Percentiles rank a stretch among this genome's conserved stretches.
These are phyloP conservation scores for Acanthiza pusilla DNA, from an alignment of 2,797 vertebrate genomes.

Conservation along the genomic window DNA sequence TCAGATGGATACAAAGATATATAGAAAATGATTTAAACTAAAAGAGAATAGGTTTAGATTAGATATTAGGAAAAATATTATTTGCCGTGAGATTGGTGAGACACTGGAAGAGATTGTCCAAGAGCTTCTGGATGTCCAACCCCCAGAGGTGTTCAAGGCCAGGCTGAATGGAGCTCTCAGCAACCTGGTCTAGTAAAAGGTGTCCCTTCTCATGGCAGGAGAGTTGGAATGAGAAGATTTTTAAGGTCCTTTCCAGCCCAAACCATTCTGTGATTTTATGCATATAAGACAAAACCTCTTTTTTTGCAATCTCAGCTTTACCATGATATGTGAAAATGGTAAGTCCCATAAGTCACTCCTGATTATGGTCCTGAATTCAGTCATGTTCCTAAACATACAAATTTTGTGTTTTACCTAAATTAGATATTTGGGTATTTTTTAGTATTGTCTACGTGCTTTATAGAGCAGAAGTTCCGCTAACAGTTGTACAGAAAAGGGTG, in stretches of 20 bases:
- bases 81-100: neutral
- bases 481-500: neutral
- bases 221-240: no score
- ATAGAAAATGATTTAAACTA: neutral
- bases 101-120: neutral
- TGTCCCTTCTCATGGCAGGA: neutral
- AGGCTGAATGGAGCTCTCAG: neutral
- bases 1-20: neutral
- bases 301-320: neutral
- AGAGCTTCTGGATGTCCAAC: neutral
- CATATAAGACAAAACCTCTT: neutral
- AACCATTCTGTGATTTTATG: neutral
- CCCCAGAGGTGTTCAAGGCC: neutral
- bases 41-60: neutral
- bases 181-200: neutral
- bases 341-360: accelerated
- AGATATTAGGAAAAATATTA: neutral
- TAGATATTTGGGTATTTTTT: neutral
- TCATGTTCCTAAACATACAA: neutral
- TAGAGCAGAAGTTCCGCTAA: neutral
- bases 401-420: neutral
- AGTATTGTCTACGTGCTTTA: neutral
- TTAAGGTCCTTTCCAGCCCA: neutral
- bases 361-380: neutral
- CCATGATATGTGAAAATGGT: neutral